Base-by-base conservation (phyloP, 2,888 invertebrate species). In the Pherbina coryleti region DNA sequence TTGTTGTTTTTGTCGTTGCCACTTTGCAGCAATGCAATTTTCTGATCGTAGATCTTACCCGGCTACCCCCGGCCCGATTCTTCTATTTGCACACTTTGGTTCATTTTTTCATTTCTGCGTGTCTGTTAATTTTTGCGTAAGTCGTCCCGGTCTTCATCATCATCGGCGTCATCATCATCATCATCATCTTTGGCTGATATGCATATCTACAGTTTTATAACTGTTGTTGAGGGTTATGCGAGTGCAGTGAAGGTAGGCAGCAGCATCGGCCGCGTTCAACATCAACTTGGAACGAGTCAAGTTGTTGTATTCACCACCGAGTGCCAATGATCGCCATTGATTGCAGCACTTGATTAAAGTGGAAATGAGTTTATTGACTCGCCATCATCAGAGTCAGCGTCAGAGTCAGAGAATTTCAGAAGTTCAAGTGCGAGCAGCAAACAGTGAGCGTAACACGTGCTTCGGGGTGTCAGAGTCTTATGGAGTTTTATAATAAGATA, bases 181-280 rank as follows among this genome's bases (percentile, higher is more conserved):
- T 31, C 28, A 3, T n/a, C 28, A 25, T 31, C 28, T 14, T 11
- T 25, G 22, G 28, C 31, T 51, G 51, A 74, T 74, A 53, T 72
- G 60, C 72, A 72, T 49, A 34, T 34, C 31, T 62, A 85, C 85
- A 83, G 85, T 85, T 85, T 86, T 86, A 84, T 85, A 85, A 85
- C 85, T 85, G 85, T 85, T 84, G 82, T 83, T 86, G 84, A 85
- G 85, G 85, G 85, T 83, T 86, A 86, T 82, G 72, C 79, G 84
- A 84, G 84, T 81, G 82, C 81, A 78, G 34, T 34, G 60, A 60
- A 37, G 67, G 57, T 57, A 57, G 60, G 60, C 64, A 67, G 44
- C 75, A 34, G 22, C 25, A 22, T 34, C 44, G n/a, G 51, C n/a
- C 37, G 44, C 14, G 60, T 37, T 28, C 73, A 44, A 25, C 49